Base-by-base conservation (phyloP, 2,113 vertebrate genomes). In the Lepisosteus osseus region DNA sequence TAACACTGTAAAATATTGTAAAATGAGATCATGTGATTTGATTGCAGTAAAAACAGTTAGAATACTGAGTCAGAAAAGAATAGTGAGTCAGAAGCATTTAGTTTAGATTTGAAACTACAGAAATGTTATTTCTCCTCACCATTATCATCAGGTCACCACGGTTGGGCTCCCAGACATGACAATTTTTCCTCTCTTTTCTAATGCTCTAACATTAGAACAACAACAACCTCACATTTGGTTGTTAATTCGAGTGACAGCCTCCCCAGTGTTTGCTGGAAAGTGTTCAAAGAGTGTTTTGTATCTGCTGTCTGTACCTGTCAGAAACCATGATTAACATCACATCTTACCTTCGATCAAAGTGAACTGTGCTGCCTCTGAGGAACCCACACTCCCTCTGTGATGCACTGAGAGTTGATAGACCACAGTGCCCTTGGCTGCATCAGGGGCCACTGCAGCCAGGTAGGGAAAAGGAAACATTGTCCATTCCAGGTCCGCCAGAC, bases 401-500 rank as follows among this genome's bases (percentile, higher is more conserved):
- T 0, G 83, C 0, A 90, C 86, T 0, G 80, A 77, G 2, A 96
- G 90, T 42, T 85, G 90, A 84, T 95, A 97, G 43, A 94, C 74
- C 0, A 87, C 65, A 0, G 93, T 81, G 67, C 92, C 90, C 7
- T 91, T 87, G 4, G 81, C 71, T 1, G 93, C 89, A 0, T 94
- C 90, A 0, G 93, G 92, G 1, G 90, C 83, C 0, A 94, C 89
- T 0, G 92, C 84, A 0, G 85, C 88, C 83, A 96, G 84, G 82
- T 91, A 96, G 0, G 94, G 95, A 41, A 86, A 87, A 0, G 94
- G 95, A 70, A 90, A 92, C 94, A 97, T 97, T 43, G 63, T 77
- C 95, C 95, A 97, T 84, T 89, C 92, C 61, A 95, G 85, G 41
- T 86, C 74, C 0, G 91, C 89, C 76, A 91, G 89, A 17, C 87